These are phyloP conservation scores for Meloidogyne floridensis DNA, from an alignment of 1,140 invertebrate genomes.

Conservation along the genomic window DNA sequence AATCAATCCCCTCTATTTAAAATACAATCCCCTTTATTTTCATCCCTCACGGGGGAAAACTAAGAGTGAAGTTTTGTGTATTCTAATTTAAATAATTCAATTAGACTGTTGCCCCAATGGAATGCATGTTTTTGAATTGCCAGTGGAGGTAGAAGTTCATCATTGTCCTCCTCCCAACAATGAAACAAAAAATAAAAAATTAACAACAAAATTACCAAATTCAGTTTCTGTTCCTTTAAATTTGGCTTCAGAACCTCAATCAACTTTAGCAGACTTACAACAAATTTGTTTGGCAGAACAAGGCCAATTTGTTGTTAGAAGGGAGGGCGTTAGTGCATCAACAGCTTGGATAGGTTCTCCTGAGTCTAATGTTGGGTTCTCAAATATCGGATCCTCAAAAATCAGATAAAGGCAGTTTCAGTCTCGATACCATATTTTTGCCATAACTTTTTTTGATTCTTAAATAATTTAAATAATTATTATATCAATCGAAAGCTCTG, in stretches of 20 bases:
- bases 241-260: background rate
- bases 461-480: no score
- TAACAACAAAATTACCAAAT: constrained; percentile 9
- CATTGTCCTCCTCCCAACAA: background rate
- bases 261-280: background rate
- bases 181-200: background rate
- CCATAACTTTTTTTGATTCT: no score
- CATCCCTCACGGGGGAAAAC: no score
- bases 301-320: constrained; percentile 22
- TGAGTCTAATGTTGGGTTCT: no score
- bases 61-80: no score
- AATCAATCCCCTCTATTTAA: no score
- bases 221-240: background rate
- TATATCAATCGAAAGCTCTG: no score
- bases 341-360: background rate
- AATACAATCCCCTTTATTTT: no score
- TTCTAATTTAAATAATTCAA: background rate
- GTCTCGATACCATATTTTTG: no score
- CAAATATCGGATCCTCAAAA: no score
- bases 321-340: constrained; percentile 4
- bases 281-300: constrained; percentile 13
- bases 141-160: constrained; percentile 26
- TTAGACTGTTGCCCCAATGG: constrained; percentile 1
- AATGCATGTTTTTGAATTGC: constrained; percentile 24
- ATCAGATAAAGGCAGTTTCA: no score